Base-by-base conservation (phyloP, 2,113 vertebrate genomes). In the Clinocottus analis region DNA sequence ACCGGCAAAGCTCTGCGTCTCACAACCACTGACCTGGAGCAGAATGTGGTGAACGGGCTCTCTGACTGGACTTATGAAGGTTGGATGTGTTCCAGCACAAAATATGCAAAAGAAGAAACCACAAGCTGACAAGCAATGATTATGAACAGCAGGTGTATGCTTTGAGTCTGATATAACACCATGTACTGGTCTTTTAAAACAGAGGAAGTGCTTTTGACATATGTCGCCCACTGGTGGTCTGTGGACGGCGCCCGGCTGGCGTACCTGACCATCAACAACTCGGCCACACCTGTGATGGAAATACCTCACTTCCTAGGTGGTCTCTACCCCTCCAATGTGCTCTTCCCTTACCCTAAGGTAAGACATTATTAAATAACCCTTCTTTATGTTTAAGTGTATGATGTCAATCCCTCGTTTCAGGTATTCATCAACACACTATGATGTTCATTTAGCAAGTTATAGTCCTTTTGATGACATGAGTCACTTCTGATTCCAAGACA, bases 61-160 rank as follows among this genome's bases (percentile, higher is more conserved):
- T 89, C 94, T 7, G 96, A 96, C 74, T 96, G 96, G 96, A 94
- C 90, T 0, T 96, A 96, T 51, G 95, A 95, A 84, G 96, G 96
- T 96, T 33, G 66, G 82, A 70, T 4, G 6, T 19, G 6, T 53
- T 71, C 33, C 27, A 64, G 19, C 17, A 9, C 16, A 14, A 39
- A 29, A 37, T 37, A n/a, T 39, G 13, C 21, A 5, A 49, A 59
- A 61, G n/a, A n/a, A n/a, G n/a, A n/a, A n/a, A n/a, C n/a, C n/a
- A 17, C 17, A 37, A 56, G 21, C 33, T 27, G 4, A 31, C 13
- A 5, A 13, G n/a, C 23, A 25, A 10, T 17, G 43, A 45, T 39
- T 4, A 47, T n/a, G 13, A 64, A 65, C 49, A 51, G 23, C 31
- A 33, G 37, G 37, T 51, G 14, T 9, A 13, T 8, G 19, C 56